Percentiles rank a stretch among this genome's conserved stretches.
Conservation (phyloP, 2,888 invertebrate species). For the Limnephilus rhombicus region DNA sequence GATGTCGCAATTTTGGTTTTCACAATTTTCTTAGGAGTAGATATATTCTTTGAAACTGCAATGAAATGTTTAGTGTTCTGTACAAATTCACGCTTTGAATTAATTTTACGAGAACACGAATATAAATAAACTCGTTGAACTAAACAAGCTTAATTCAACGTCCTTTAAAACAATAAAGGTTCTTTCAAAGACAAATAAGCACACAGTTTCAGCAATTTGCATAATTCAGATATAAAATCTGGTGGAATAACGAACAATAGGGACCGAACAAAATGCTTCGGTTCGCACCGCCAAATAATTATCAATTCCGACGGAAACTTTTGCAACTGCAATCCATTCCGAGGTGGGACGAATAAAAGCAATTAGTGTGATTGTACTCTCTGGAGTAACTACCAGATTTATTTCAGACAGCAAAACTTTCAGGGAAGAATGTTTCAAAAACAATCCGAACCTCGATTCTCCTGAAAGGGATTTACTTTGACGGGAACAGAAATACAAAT, state of each 20-base stretch:
- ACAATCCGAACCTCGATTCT: conserved; percentile 35
- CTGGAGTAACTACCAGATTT: conserved; percentile 43
- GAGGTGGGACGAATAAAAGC: conserved; percentile 49
- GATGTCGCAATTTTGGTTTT: neutral
- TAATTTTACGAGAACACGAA: conserved; percentile 7
- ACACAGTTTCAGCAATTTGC: conserved; percentile 50
- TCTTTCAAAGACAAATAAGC: conserved; percentile 55
- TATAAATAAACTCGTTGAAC: conserved; percentile 22
- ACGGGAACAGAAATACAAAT: conserved; percentile 39
- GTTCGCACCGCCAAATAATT: conserved; percentile 42
- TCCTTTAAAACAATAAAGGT: conserved; percentile 51
- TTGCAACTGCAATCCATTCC: conserved; percentile 41
- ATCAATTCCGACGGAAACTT: conserved; percentile 48
- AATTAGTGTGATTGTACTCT: conserved; percentile 52
- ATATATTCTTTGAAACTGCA: neutral
- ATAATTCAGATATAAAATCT: conserved; percentile 55
- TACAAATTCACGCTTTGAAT: conserved; percentile 9
- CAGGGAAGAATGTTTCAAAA: conserved; percentile 48
- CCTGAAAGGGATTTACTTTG: conserved; percentile 25
- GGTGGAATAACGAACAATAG: conserved; percentile 45
- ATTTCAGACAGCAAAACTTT: conserved; percentile 41
- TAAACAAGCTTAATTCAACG: conserved; percentile 32
- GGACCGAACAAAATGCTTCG: conserved; percentile 35
- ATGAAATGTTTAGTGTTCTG: conserved; percentile 4
- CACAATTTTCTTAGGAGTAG: neutral